Evolutionary conservation across 2,797 vertebrate genomes (phyloP).

Genomic region (Alca torda): DNA sequence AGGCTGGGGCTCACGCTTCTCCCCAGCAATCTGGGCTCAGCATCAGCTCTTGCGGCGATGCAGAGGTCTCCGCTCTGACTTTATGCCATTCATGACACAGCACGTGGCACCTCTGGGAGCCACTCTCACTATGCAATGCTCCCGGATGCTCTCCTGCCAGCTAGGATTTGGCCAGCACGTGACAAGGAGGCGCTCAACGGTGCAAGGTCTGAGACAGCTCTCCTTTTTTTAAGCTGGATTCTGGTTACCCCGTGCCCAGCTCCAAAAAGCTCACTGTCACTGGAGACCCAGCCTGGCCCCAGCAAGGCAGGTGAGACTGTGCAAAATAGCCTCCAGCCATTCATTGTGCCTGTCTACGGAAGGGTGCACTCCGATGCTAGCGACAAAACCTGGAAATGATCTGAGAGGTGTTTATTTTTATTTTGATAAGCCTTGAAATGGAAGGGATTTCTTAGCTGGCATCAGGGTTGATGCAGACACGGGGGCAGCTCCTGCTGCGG

Average conservation of each 20-base stretch:
- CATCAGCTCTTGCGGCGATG: not conserved
- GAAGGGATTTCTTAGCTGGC: not conserved
- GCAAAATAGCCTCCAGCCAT: not conserved
- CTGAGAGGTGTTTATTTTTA: not conserved
- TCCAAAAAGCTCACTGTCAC: not conserved
- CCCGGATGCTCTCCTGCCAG: not conserved
- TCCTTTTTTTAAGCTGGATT: not conserved
- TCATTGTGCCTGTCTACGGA: not conserved
- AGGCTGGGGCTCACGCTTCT: not conserved
- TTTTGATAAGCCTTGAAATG: not conserved
- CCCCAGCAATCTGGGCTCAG: not conserved
- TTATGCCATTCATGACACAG: not conserved
- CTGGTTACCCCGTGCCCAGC: not conserved
- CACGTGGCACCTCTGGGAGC: not conserved
- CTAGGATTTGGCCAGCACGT: not conserved
- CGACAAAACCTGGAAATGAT: not conserved
- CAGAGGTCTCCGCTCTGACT: not conserved
- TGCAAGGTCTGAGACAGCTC: not conserved
- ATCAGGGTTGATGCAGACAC: not conserved
- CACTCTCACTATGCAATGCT: fast-evolving
- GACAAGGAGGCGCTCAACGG: not conserved
- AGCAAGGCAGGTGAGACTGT: not conserved
- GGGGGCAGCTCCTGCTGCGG: not conserved
- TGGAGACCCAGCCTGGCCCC: not conserved
- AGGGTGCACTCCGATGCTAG: fast-evolving